Evolutionary conservation across 2,888 invertebrate species (phyloP), one percentile per base, ranked within the genome.

Genomic region (Galerucella pusilla): DNA sequence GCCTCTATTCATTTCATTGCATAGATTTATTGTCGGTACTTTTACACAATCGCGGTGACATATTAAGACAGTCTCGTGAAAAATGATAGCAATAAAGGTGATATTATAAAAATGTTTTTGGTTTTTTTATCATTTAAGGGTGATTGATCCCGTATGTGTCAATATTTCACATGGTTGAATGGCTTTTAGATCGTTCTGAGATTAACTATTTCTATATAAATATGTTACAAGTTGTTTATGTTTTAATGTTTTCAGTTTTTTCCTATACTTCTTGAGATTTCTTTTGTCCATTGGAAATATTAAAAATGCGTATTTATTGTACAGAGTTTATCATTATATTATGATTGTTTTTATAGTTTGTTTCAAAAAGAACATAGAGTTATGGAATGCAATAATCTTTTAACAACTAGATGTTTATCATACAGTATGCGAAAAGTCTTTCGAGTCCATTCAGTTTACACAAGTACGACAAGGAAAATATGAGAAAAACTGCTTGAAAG

Each of bases 41-140:
- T 42, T 54, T 28, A 12, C 52, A 72, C 72, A 72, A 75, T 74
- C 70, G 66, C 70, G 67, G 67, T 74, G 74, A 74, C 46, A 70
- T 59, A 74, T 74, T 64, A 69, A 74, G 76, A 76, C 76, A 76
- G 76, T 70, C 54, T 66, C 61, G 52, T 74, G 76, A 76, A 74
- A 74, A 69, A 76, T 76, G 45, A 70, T 68, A 52, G 70, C 70
- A 54, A 74, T 73, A 65, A 76, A 73, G 57, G 72, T 49, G 66
- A 67, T 72, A 66, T 72, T 66, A 72, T 49, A 46, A 14, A 11
- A 14, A 11, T 72, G 61, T 54, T 67, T 52, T 35, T 67, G 35
- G 35, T 42, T 42, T 74, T 74, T 74, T 71, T 75, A 5, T 11
- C 7, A 66, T 16, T 49, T 28, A 75, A 64, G 63, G 73, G 75